Evolutionary conservation across 2,113 vertebrate genomes (phyloP), one percentile per base, ranked within the genome.

Genomic region (Acinonyx jubatus): DNA sequence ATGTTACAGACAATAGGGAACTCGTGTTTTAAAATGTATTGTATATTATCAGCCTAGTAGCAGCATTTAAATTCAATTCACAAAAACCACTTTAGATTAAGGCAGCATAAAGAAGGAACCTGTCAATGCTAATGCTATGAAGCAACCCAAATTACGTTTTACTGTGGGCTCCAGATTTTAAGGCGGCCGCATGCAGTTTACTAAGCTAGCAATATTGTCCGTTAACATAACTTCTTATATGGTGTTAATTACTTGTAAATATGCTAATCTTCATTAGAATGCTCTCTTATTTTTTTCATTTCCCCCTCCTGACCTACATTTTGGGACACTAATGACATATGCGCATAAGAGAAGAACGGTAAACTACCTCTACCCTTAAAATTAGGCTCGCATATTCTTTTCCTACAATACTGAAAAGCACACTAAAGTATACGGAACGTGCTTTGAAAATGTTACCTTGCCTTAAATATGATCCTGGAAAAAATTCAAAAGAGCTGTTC

Each of bases 41-140:
- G 36, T 89, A 38, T 82, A 91, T 96, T 97, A 97, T 93, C 91
- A 97, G 81, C 76, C 71, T 90, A 81, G 76, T 82, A 89, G 48
- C 50, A 91, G 36, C 73, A 63, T 94, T 97, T 96, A 91, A 97
- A 96, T 97, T 98, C 76, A 97, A 68, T 98, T 96, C 96, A 96
- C 57, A 94, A 93, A 97, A 97, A 96, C 57, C 80, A 97, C 69
- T 97, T 91, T 97, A 96, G 91, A 89, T 97, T 94, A 96, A 98
- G 65, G 76, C 52, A 96, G 33, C 85, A 93, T 94, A 79, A 89
- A 96, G 96, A 93, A 90, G 29, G 38, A 94, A 94, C 5, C 33
- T 86, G 71, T 97, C 95, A 91, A 52, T 94, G 41, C 9, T 66
- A 95, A 63, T 88, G 50, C 31, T 78, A 23, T 84, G 48, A 92